A percentile compares a stretch with the other conserved stretches of the same genome.
These are phyloP conservation scores for Ericerus pela DNA, from an alignment of 1,140 invertebrate species.

Conservation along the genomic window DNA sequence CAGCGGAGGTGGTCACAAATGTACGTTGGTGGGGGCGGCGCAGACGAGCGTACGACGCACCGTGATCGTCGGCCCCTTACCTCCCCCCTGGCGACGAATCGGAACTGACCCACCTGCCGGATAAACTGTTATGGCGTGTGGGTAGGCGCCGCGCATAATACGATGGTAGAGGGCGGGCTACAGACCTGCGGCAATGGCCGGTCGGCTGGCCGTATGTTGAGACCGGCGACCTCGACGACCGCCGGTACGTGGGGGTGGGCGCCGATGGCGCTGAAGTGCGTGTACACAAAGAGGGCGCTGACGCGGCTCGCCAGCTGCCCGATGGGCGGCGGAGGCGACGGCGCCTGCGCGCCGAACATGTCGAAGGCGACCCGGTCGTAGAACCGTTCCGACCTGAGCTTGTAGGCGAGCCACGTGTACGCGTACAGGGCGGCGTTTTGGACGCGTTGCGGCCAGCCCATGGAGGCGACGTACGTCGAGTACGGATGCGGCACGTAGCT, in stretches of 20 bases:
- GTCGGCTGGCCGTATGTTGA: too few species aligned
- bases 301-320: constrained; percentile 23
- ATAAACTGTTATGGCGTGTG: too few species aligned
- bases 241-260: constrained; percentile 34
- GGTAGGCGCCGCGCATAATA: too few species aligned
- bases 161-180: too few species aligned
- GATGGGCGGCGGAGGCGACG: constrained; percentile 15
- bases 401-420: not conserved
- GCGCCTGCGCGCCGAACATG: not conserved
- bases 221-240: constrained; percentile 41
- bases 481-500: not conserved
- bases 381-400: not conserved
- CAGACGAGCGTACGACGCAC: too few species aligned
- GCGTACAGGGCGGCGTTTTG: not conserved
- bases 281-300: constrained; percentile 38
- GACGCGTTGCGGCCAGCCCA: not conserved
- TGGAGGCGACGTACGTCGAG: not conserved
- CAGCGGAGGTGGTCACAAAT: too few species aligned
- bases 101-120: too few species aligned
- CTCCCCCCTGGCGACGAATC: too few species aligned
- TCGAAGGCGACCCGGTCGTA: not conserved
- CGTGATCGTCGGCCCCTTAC: too few species aligned
- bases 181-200: too few species aligned
- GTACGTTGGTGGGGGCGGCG: too few species aligned
- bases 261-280: constrained; percentile 36